A percentile compares a stretch with the other conserved stretches of the same genome.
phyloP scores from a whole-genome alignment of 2,113 vertebrate genomes.

The Platanista minor region DNA sequence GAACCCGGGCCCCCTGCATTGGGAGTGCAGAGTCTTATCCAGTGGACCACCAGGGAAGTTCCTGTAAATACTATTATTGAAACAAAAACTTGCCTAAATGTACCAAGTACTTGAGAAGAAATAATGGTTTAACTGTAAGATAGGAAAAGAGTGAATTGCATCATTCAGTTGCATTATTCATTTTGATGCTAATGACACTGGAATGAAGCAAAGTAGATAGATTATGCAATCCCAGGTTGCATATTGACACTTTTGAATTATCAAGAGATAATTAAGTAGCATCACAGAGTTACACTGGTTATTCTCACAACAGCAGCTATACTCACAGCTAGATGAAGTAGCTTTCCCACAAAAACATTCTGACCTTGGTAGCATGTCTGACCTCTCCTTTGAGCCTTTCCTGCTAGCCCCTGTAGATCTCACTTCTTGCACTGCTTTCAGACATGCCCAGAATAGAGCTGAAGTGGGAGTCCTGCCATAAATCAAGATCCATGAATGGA shows the following conservation, averaged over 20 bases:
- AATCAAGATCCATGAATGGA: conserved; percentile 67
- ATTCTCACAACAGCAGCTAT: conserved; percentile 13
- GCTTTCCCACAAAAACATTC: not conserved
- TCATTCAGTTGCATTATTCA: not conserved
- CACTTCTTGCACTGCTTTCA: not conserved
- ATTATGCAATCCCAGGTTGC: not conserved
- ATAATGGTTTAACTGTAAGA: not conserved
- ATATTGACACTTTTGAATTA: not conserved
- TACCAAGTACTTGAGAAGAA: not conserved
- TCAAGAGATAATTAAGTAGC: not conserved
- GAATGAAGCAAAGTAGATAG: not conserved
- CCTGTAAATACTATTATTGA: not conserved
- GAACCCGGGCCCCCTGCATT: too few species aligned
- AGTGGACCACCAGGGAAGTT: too few species aligned
- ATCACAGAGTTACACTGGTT: not conserved
- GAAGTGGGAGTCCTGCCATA: conserved; percentile 37
- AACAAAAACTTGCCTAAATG: not conserved
- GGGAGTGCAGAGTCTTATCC: too few species aligned
- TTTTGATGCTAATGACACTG: not conserved
- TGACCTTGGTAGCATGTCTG: not conserved
- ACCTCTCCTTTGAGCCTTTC: not conserved
- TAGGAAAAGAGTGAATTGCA: not conserved
- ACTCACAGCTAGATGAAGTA: not conserved
- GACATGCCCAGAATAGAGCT: conserved; percentile 42
- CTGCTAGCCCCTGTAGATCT: not conserved